Conservation (phyloP, 2,888 invertebrate species). For the Incurvaria masculella region DNA sequence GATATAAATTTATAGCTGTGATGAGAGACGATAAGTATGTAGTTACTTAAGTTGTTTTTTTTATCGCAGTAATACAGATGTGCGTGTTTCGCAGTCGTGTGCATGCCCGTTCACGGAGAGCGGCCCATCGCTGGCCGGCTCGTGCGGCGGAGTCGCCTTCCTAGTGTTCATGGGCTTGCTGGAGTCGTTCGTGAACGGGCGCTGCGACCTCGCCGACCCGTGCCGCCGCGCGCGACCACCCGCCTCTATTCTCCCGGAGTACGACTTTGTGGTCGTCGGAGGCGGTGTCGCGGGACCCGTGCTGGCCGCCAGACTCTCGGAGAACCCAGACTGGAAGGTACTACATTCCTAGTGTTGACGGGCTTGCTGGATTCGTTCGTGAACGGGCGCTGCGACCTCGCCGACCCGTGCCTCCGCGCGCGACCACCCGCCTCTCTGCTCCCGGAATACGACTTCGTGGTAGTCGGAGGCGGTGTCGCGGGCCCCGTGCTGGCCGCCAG, state of each 20-base stretch:
- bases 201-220: conserved; percentile 57
- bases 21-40: too few species aligned
- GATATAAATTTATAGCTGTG: too few species aligned
- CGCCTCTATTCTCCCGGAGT: conserved; percentile 40
- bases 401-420: conserved; percentile 60
- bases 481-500: conserved; percentile 63
- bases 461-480: conserved; percentile 64
- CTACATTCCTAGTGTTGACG: conserved; percentile 64
- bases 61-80: too few species aligned
- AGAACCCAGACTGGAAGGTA: conserved; percentile 62
- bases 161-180: conserved; percentile 63
- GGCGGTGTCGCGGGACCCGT: conserved; percentile 65
- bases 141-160: conserved; percentile 59
- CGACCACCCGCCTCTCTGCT: conserved; percentile 35
- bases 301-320: conserved; percentile 62
- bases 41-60: too few species aligned
- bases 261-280: conserved; percentile 66
- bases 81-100: conserved; percentile 53
- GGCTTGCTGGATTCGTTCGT: conserved; percentile 60
- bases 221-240: conserved; percentile 55
- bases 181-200: conserved; percentile 58
- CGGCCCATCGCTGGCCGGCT: conserved; percentile 54
- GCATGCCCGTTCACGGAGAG: conserved; percentile 53
- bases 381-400: conserved; percentile 54
- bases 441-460: conserved; percentile 62